Percentiles rank a stretch among this genome's conserved stretches.
These are phyloP conservation scores for Clivina fossor DNA, from an alignment of 2,888 invertebrate genomes.

Conservation along the genomic window DNA sequence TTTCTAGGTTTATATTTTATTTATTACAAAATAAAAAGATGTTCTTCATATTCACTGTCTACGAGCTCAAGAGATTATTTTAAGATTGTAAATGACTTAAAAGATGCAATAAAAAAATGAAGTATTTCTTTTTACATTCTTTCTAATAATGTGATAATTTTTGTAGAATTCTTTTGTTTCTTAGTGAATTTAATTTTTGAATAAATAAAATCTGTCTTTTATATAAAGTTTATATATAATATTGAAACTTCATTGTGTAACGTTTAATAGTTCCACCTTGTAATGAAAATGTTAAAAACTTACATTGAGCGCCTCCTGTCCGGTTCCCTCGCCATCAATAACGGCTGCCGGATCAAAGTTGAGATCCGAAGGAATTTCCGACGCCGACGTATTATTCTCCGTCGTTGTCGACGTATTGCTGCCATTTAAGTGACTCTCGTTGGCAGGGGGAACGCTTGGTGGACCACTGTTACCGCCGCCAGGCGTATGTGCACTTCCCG, in stretches of 20 bases:
- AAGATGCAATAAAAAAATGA: no score
- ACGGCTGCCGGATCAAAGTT: constrained; percentile 93
- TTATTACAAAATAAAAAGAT: no score
- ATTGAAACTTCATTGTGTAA: constrained; percentile 7
- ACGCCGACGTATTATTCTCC: constrained; percentile 54
- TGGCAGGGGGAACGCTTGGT: constrained; percentile 71
- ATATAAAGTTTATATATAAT: no score
- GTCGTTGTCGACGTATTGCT: constrained; percentile 45
- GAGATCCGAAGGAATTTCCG: constrained; percentile 83
- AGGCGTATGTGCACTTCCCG: constrained; percentile 67
- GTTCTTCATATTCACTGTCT: no score
- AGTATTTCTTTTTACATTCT: no score
- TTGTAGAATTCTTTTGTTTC: no score
- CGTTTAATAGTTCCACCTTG: not conserved
- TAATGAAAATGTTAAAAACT: constrained; percentile 54
- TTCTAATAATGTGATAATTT: no score
- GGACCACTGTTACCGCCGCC: constrained; percentile 77
- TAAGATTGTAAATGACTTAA: no score
- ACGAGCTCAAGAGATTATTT: no score
- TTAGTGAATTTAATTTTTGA: no score
- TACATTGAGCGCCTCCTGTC: constrained; percentile 87
- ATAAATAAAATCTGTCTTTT: no score
- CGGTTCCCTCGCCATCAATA: constrained; percentile 87
- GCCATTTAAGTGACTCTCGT: constrained; percentile 47
- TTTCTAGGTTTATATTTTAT: no score